Evolutionary conservation across 2,797 vertebrate species (phyloP).

Genomic region (Arrhamphus sclerolepis): DNA sequence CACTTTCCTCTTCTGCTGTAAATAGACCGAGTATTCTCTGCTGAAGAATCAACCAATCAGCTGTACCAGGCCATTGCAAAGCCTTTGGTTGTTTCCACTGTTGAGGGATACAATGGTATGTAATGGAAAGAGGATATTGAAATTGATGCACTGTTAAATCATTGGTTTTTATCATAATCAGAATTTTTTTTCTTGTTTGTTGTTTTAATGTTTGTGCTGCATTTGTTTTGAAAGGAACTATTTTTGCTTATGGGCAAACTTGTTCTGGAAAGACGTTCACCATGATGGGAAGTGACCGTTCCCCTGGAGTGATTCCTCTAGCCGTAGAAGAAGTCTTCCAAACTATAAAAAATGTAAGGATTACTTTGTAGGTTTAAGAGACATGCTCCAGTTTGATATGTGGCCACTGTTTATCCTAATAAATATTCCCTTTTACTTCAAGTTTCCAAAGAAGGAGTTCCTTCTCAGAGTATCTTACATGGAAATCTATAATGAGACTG

Average conservation of each 20-base stretch:
- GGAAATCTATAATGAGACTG: slow-evolving; percentile 98
- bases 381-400: neutral
- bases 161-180: neutral
- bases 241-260: slow-evolving; percentile 97
- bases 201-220: neutral
- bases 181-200: neutral
- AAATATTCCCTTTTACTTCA: slow-evolving; percentile 5
- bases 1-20: slow-evolving; percentile 3
- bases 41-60: slow-evolving; percentile 84
- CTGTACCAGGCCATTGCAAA: slow-evolving; percentile 90
- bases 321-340: slow-evolving; percentile 93
- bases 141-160: neutral
- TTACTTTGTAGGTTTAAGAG: neutral
- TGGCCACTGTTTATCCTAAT: neutral
- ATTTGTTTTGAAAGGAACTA: slow-evolving; percentile 82
- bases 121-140: neutral
- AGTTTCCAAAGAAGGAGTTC: slow-evolving; percentile 94
- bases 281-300: slow-evolving; percentile 89
- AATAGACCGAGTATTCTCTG: slow-evolving; percentile 90
- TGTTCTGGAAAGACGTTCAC: slow-evolving; percentile 97
- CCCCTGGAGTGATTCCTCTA: slow-evolving; percentile 88
- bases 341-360: slow-evolving; percentile 88
- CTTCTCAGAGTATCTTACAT: slow-evolving; percentile 95
- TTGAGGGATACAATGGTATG: slow-evolving; percentile 93
- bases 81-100: slow-evolving; percentile 89